Evolutionary conservation across 2,888 invertebrate genomes (phyloP).

Genomic region (Thecocarcelia acutangulata): DNA sequence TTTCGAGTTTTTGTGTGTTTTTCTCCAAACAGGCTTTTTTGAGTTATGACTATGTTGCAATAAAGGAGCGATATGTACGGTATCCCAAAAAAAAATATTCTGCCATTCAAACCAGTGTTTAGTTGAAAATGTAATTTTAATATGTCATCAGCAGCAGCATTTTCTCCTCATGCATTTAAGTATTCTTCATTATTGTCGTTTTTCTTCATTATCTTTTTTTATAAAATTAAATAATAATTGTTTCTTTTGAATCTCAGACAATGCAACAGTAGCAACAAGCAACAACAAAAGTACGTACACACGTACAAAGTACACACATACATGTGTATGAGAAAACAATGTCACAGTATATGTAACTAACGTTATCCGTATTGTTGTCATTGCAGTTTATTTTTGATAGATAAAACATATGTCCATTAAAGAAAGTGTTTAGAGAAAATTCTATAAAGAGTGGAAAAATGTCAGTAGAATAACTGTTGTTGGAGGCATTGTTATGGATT

Average conservation of each 20-base stretch:
- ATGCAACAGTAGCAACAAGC: conserved; percentile 6
- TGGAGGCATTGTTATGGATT: too few species aligned
- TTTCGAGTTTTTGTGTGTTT: too few species aligned
- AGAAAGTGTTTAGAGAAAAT: conserved; percentile 1
- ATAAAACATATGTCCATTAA: conserved; percentile 8
- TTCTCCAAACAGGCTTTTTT: too few species aligned
- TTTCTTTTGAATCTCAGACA: conserved; percentile 11
- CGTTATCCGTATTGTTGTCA: conserved; percentile 4
- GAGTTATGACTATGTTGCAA: too few species aligned
- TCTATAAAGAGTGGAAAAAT: not conserved
- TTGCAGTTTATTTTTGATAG: conserved; percentile 8
- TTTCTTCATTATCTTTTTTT: conserved; percentile 19
- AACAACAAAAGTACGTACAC: not conserved
- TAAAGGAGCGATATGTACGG: too few species aligned
- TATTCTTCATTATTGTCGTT: conserved; percentile 31
- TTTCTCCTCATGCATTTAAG: conserved; percentile 22
- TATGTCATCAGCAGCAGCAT: conserved; percentile 12
- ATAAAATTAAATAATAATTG: conserved; percentile 32
- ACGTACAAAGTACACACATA: too few species aligned
- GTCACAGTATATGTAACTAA: conserved; percentile 25
- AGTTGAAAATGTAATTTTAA: not conserved
- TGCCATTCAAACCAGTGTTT: not conserved
- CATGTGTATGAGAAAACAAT: conserved; percentile 24
- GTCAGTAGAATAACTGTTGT: conserved; percentile 2
- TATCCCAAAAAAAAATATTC: not conserved